Evolutionary conservation across 2,888 invertebrate genomes (phyloP).

Genomic region (Abrostola tripartita): DNA sequence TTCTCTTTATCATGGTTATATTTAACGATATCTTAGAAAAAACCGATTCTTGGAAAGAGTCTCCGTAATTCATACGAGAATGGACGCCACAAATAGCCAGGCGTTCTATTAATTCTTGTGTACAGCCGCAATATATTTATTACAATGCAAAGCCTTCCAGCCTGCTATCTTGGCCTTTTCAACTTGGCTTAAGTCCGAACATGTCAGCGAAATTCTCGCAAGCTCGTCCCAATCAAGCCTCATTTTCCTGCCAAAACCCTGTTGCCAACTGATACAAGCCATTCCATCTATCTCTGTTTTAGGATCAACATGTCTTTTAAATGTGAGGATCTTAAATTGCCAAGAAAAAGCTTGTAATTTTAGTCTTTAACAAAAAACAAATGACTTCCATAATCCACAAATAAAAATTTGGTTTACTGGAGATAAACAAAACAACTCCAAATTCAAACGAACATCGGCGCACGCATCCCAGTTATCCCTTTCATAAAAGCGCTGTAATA

Average conservation of each 20-base stretch:
- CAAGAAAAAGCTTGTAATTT: background rate
- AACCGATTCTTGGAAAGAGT: background rate
- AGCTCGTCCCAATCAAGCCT: slow-evolving; percentile 25
- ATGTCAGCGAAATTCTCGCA: slow-evolving; percentile 26
- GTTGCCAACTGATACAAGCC: slow-evolving; percentile 14
- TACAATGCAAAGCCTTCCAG: slow-evolving; percentile 2
- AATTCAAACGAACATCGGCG: slow-evolving; percentile 18
- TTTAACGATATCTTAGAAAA: slow-evolving; percentile 4
- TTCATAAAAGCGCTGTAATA: background rate
- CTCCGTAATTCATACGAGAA: background rate
- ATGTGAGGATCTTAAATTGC: background rate
- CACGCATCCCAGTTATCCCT: background rate
- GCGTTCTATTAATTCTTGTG: background rate
- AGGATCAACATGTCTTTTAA: background rate
- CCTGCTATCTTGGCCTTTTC: slow-evolving; percentile 10
- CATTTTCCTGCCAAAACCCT: slow-evolving; percentile 37
- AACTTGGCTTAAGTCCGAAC: slow-evolving; percentile 32
- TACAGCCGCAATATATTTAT: no score
- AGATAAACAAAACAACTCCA: background rate
- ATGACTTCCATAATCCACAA: background rate
- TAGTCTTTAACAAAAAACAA: background rate
- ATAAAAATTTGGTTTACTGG: background rate
- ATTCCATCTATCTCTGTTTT: background rate
- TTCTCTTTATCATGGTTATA: background rate
- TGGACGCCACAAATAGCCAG: background rate